Base-by-base conservation (phyloP, 2,797 vertebrate species). In the Enteromius paludinosus region DNA sequence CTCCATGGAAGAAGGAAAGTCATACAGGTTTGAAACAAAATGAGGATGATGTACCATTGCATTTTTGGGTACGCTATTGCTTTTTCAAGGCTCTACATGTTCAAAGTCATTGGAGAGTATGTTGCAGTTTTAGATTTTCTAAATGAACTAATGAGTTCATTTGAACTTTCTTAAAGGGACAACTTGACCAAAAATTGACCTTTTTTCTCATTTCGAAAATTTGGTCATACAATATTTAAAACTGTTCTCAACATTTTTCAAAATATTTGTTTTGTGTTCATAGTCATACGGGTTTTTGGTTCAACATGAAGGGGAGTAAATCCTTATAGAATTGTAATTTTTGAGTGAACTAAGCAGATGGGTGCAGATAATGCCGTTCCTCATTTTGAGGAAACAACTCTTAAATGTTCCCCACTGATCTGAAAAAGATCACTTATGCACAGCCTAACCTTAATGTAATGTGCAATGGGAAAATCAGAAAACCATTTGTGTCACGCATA, bases 101-200 rank as follows among this genome's bases (percentile, higher is more conserved):
- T 49, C 28, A 62, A 35, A 38, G 23, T 7, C 25, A 62, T 17
- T 1, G 14, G 59, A 59, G 23, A 59, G 11, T 11, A 56, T 20
- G 1, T 52, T 54, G 49, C 49, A 9, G 18, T 9, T 54, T n/a
- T 9, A n/a, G 7, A 20, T 35, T 72, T 33, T 49, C 70, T 52
- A 47, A 28, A 4, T 71, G 49, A 56, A n/a, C 25, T 6, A 38
- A 23, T 38, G 4, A 3, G 54, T 23, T 54, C 0, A n/a, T 30
- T 3, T 72, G 47, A 11, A n/a, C 28, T 72, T 71, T 71, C 69
- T 71, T 71, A 71, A 71, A 71, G 69, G 43, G 69, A 49, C 28
- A 49, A 9, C 10, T 71, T 8, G 28, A 5, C 8, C 15, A 49
- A 20, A 70, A 11, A 30, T 4, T 1, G 1, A 5, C n/a, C 5